These are phyloP conservation scores for Drosophila leonis DNA, from an alignment of 2,888 invertebrate species.

Conservation along the genomic window DNA sequence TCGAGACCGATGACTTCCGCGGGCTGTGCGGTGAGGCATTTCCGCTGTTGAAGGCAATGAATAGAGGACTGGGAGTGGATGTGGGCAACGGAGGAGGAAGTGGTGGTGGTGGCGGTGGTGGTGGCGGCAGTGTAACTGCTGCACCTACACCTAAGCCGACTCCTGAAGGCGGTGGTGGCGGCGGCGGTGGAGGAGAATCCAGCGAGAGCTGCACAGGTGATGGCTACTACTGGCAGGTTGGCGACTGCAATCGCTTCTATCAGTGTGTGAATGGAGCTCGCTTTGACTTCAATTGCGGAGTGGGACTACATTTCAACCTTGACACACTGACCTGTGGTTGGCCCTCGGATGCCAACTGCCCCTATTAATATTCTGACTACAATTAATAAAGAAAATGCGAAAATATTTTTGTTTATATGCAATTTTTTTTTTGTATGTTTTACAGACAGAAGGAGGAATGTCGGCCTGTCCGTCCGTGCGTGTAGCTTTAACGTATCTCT, in stretches of 20 bases:
- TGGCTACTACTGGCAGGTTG: conserved; percentile 87
- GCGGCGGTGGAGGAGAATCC: conserved; percentile 26
- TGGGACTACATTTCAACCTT: conserved; percentile 47
- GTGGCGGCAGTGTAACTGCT: conserved; percentile 12
- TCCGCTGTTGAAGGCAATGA: conserved; percentile 68
- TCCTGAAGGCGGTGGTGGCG: conserved; percentile 6
- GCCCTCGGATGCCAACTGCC: conserved; percentile 29
- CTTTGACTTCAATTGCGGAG: conserved; percentile 87
- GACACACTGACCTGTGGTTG: conserved; percentile 26
- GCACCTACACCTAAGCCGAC: conserved; percentile 12
- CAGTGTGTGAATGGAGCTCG: conserved; percentile 87
- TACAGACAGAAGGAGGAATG: no score
- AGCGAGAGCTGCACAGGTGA: conserved; percentile 41
- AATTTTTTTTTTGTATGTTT: no score
- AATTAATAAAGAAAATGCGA: no score
- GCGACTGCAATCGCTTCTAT: conserved; percentile 90
- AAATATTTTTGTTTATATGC: no score
- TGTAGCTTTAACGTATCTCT: no score
- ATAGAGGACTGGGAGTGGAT: conserved; percentile 49
- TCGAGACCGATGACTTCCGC: conserved; percentile 97
- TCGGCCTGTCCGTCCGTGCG: no score
- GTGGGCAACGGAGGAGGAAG: conserved; percentile 21
- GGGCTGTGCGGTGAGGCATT: conserved; percentile 90
- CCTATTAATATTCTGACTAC: conserved; percentile 9
- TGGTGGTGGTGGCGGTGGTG: conserved; percentile 3